Evolutionary conservation across 2,888 invertebrate genomes (phyloP), one percentile per base, ranked within the genome.

Genomic region (Phengaris alcon): DNA sequence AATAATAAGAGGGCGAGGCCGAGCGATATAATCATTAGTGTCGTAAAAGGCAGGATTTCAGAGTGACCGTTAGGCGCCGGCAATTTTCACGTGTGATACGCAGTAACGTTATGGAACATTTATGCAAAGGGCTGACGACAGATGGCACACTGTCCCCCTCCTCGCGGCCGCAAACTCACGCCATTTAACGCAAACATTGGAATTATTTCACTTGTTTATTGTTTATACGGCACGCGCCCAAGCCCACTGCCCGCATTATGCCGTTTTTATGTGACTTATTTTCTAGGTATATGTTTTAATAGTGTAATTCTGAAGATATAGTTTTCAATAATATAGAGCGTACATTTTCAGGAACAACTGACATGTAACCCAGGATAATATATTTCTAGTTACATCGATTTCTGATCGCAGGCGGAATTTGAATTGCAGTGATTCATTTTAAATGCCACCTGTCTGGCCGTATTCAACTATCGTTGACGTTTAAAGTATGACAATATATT

Each of bases 11-110:
- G 81, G 80, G 81, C 83, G 83, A 85, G 89, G 89, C 88, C 85
- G 90, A 89, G 88, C 88, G 87, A 86, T 90, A 87, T 89, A 88
- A 90, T 90, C 91, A 91, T 91, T 91, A 90, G 87, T 85, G 88
- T 87, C 88, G 89, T 90, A 90, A 91, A 90, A 90, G 87, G 89
- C 87, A 89, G 85, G 87, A 84, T 88, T 89, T 87, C 84, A 87
- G 88, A 90, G 91, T 88, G 90, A 90, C 88, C 87, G 84, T 87
- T 86, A 85, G 86, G 85, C 86, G 84, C 82, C 83, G 81, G 84
- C 87, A 84, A 83, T 88, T 89, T 88, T 86, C 91, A 90, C 88
- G 90, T 91, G 91, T 88, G 90, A 91, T 90, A 89, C 86, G 91
- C 90, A 89, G 89, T 91, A 90, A 92, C 92, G 90, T 92, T 92